Evolutionary conservation across 2,888 invertebrate genomes (phyloP).

Genomic region (Thera britannica): DNA sequence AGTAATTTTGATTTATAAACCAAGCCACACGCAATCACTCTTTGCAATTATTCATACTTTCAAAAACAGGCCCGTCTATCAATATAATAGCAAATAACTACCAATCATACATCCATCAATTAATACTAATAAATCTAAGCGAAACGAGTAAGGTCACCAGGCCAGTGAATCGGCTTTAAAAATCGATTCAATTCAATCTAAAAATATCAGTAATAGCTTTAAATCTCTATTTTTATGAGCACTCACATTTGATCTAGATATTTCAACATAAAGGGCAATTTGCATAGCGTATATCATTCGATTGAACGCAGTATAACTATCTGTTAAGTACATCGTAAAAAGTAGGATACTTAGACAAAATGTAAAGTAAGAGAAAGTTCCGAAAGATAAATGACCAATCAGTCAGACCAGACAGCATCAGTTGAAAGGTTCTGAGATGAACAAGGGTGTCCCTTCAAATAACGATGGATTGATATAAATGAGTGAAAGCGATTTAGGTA

Average conservation of each 20-base stretch:
- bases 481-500: constrained; percentile 30
- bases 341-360: constrained; percentile 25
- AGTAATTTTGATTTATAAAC: constrained; percentile 4
- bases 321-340: constrained; percentile 23
- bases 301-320: constrained; percentile 33
- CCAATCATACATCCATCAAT: constrained; percentile 40
- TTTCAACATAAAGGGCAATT: constrained; percentile 40
- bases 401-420: constrained; percentile 25
- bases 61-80: constrained; percentile 14
- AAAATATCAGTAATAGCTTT: constrained; percentile 32
- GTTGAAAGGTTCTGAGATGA: constrained; percentile 33
- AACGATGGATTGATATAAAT: constrained; percentile 36
- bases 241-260: constrained; percentile 40
- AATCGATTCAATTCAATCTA: constrained; percentile 47
- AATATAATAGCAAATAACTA: constrained; percentile 20
- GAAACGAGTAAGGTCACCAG: constrained; percentile 50
- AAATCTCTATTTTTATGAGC: constrained; percentile 31
- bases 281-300: constrained; percentile 31
- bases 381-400: constrained; percentile 42
- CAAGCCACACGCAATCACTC: constrained; percentile 1
- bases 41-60: constrained; percentile 9
- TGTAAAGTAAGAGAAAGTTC: constrained; percentile 40
- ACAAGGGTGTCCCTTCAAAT: constrained; percentile 39
- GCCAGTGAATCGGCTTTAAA: constrained; percentile 54
- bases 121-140: constrained; percentile 47